Evolutionary conservation across 2,888 invertebrate species (phyloP), one percentile per base, ranked within the genome.

Genomic region (Phlogophora meticulosa): DNA sequence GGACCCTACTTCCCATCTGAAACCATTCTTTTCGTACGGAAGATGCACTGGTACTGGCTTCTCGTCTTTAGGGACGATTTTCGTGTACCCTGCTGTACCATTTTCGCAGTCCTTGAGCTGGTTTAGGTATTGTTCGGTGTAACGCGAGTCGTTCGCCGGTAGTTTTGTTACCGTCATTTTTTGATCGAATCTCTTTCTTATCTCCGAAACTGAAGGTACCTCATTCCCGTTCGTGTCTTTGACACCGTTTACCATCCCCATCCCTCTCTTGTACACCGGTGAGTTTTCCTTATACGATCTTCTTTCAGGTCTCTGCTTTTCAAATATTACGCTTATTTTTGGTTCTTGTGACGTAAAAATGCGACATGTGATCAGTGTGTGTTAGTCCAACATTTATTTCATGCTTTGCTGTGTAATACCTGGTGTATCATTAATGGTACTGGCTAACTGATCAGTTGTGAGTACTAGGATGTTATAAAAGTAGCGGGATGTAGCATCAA

Each of bases 221-320:
- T 96, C 95, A 84, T 96, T 96, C 17, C 96, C 96, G 85, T 97
- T 96, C 75, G 94, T 96, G 85, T 96, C 96, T 80, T 96, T 96
- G 52, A 91, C 87, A 46, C 95, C 95, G 81, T 96, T 94, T 28
- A 88, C 81, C 90, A 93, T 90, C 58, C 92, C 81, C 90, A 93
- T 90, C 58, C 92, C 86, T 86, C 94, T 93, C 86, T 88, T 88
- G 92, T 93, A 93, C 82, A 91, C 86, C 38, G 94, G 92, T 20
- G 94, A 92, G 58, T 83, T 88, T 74, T 94, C 95, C 87, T 94
- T 94, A 87, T 92, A 93, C 74, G 91, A 90, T 90, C 94, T 89
- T 84, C 94, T 88, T 89, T 95, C 95, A 32, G 93, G 93, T 90
- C 90, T 94, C 95, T 94, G 93, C 87, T 90, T 84, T 89, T 89